A percentile compares a stretch with the other conserved stretches of the same genome.
phyloP scores from a whole-genome alignment of 2,888 invertebrate genomes.

The Periphyllus acericola region DNA sequence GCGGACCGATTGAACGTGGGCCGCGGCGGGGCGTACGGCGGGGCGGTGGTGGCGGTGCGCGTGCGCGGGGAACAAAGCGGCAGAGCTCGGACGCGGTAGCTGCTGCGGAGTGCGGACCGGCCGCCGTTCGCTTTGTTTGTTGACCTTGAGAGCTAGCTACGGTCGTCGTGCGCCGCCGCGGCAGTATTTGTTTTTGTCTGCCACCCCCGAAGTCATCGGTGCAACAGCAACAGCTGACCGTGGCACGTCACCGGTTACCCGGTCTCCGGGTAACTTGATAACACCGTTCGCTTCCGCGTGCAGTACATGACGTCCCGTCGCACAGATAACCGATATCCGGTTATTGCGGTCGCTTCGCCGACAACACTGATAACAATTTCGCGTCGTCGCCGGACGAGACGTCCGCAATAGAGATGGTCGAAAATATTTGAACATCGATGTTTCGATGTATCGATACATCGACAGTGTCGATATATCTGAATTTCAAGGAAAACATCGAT shows the following conservation, averaged over 20 bases:
- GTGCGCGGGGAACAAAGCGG: not conserved
- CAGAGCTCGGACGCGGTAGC: not conserved
- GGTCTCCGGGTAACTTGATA: not conserved
- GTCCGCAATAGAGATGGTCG: too few relatives aligned
- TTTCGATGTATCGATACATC: too few relatives aligned
- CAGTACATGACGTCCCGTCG: not conserved
- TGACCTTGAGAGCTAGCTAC: constrained; percentile 33
- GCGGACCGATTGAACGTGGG: constrained; percentile 6
- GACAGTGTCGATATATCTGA: too few relatives aligned
- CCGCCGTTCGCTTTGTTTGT: constrained; percentile 21
- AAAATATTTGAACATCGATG: too few relatives aligned
- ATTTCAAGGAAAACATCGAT: too few relatives aligned
- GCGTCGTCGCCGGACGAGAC: not conserved
- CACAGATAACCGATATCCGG: too few relatives aligned
- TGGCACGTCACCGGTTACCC: constrained; percentile 6
- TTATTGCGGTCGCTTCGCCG: too few relatives aligned
- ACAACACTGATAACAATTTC: not conserved
- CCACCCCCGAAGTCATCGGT: not conserved
- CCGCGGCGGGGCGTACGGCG: not conserved
- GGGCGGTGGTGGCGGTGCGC: not conserved
- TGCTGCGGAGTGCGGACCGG: not conserved
- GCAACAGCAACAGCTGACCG: constrained; percentile 34
- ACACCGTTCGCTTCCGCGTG: not conserved
- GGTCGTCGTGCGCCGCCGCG: not conserved
- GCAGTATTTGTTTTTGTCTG: not conserved